Base-by-base conservation (phyloP, 2,888 invertebrate genomes). In the Lasioglossum marginatum region DNA sequence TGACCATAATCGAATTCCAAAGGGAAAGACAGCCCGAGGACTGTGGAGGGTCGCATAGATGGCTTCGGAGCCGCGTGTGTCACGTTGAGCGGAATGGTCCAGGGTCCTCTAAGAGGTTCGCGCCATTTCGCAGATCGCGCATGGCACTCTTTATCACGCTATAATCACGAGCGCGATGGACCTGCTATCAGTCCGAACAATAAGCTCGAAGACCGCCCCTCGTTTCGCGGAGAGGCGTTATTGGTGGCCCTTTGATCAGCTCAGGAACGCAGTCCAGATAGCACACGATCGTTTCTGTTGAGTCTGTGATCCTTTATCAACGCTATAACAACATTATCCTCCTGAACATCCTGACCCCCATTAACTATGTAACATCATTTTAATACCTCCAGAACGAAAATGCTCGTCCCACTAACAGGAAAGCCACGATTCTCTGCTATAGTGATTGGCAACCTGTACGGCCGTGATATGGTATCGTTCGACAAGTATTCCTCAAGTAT, bases 151-250 rank as follows among this genome's bases (percentile, higher is more conserved):
- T 74, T 68, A 87, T 87, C 73, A 87, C 87, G 83, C 87, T 83
- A 77, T 83, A 79, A 52, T 87, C 79, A 81, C 81, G 81, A 81
- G 81, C 83, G 87, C 75, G 23, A 37, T 52, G 73, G 88, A 81
- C 81, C 83, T 79, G 84, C 79, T 83, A 72, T 63, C 86, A 79
- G 83, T 82, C 82, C 74, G 81, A 83, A 90, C 83, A 85, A 83
- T 90, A 90, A 90, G 90, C 90, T 90, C 90, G 90, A 87, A 87
- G 45, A 40, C 14, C 66, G 57, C 70, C 68, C 43, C 79, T 52
- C 72, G 78, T 12, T 57, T 77, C 78, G 66, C 10, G 27, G 73
- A 82, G 77, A 57, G 76, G 72, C 77, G 27, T 23, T 40, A 73
- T 75, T 77, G 63, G 79, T 60, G 37, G 70, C 71, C 43, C 70